Conservation (phyloP, 2,113 vertebrate species). For the Acrocephalus arundinaceus region DNA sequence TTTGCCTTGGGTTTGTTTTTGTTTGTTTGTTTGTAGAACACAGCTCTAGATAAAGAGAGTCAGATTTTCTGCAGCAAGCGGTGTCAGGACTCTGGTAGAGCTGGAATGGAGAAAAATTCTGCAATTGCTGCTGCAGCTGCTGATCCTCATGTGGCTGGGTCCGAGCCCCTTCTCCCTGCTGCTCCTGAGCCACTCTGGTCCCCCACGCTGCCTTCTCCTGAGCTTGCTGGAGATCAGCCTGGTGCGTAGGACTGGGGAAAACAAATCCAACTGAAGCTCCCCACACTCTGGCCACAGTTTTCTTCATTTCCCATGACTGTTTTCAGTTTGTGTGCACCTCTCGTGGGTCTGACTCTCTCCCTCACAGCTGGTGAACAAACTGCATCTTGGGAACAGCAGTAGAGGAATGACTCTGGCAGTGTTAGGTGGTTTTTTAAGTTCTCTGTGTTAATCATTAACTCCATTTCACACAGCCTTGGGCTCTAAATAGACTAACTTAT, state of each 20-base stretch:
- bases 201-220: not conserved
- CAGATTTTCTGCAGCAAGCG: conserved; percentile 82
- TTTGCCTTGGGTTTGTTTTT: not conserved
- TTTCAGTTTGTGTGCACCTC: not conserved
- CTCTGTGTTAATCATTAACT: not conserved
- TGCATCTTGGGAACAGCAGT: not conserved
- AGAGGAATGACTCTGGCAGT: not conserved
- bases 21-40: conserved; percentile 81
- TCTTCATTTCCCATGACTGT: not conserved
- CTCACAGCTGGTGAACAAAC: not conserved
- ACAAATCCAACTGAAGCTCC: not conserved
- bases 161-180: conserved; percentile 45
- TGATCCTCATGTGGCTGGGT: conserved; percentile 29
- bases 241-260: conserved; percentile 52
- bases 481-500: not conserved
- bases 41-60: conserved; percentile 95
- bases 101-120: conserved; percentile 39
- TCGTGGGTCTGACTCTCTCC: not conserved
- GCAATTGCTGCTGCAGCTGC: conserved; percentile 41
- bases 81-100: conserved; percentile 55
- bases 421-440: not conserved
- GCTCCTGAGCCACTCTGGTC: conserved; percentile 40
- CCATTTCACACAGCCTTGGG: conserved; percentile 10
- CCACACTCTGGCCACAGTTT: not conserved
- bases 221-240: conserved; percentile 57